These are phyloP conservation scores for Thymallus thymallus DNA, from an alignment of 2,113 vertebrate genomes.

Conservation along the genomic window DNA sequence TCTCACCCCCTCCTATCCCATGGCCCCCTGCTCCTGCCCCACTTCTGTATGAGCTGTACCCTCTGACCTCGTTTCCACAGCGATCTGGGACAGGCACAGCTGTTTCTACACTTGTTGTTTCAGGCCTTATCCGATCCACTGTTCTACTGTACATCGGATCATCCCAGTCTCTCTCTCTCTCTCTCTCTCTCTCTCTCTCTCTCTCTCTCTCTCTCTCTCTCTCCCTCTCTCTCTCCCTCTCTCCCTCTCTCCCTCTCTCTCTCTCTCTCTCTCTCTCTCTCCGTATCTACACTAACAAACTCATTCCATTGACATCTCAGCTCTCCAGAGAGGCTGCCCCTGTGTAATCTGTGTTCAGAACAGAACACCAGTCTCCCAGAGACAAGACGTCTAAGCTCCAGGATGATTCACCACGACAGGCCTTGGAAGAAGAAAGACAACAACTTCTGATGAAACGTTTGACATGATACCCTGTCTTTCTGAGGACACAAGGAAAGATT, in stretches of 20 bases:
- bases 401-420: slow-evolving; percentile 4
- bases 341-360: background rate
- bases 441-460: background rate
- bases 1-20: too few relatives aligned
- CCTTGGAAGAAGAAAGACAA: slow-evolving; percentile 12
- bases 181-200: background rate
- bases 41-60: too few relatives aligned
- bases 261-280: background rate
- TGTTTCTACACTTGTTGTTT: too few relatives aligned
- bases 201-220: background rate
- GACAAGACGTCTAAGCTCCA: background rate
- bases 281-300: background rate
- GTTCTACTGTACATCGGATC: too few relatives aligned
- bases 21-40: too few relatives aligned
- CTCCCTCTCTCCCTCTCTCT: background rate
- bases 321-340: background rate
- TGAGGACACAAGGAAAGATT: background rate
- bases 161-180: too few relatives aligned
- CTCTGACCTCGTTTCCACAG: too few relatives aligned
- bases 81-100: too few relatives aligned
- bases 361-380: background rate
- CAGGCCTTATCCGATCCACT: too few relatives aligned
- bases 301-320: background rate
- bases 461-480: background rate
- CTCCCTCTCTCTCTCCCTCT: background rate